phyloP scores from a whole-genome alignment of 2,113 vertebrate species.

The Oryzias javanicus region DNA sequence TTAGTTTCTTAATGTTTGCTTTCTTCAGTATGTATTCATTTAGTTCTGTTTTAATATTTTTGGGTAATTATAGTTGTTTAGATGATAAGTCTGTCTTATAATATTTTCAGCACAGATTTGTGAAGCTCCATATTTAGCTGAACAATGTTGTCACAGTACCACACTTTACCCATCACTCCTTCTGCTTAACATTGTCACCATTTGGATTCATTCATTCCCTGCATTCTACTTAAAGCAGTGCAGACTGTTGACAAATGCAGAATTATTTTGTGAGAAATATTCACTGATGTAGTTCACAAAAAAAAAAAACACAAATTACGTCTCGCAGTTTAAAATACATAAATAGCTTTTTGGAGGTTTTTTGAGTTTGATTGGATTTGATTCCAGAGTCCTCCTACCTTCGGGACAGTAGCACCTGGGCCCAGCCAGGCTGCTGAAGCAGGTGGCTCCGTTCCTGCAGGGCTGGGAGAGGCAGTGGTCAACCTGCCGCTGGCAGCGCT shows the following conservation, averaged over 20 bases:
- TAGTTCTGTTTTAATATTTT: too few relatives aligned
- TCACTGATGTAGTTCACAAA: conserved; percentile 44
- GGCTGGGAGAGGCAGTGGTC: conserved; percentile 89
- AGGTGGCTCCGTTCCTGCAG: conserved; percentile 90
- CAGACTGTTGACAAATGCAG: conserved; percentile 27
- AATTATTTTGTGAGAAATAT: conserved; percentile 51
- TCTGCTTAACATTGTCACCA: too few relatives aligned
- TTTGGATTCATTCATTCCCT: background rate
- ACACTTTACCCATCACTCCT: too few relatives aligned
- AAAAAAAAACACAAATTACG: conserved; percentile 66
- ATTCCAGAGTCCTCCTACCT: conserved; percentile 74
- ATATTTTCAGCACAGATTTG: too few relatives aligned
- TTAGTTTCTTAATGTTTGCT: too few relatives aligned
- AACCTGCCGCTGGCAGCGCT: conserved; percentile 87
- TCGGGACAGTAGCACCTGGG: conserved; percentile 90
- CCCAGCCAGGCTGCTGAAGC: conserved; percentile 81
- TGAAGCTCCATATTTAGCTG: too few relatives aligned
- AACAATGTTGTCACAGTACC: too few relatives aligned
- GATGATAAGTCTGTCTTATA: too few relatives aligned
- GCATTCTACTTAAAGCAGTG: conserved; percentile 12
- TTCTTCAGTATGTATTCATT: too few relatives aligned
- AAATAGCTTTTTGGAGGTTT: background rate
- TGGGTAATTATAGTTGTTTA: too few relatives aligned
- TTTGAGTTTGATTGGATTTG: background rate
- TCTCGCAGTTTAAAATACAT: conserved; percentile 4